Conservation (phyloP, 2,888 invertebrate genomes). For the Caradrina kadenii region DNA sequence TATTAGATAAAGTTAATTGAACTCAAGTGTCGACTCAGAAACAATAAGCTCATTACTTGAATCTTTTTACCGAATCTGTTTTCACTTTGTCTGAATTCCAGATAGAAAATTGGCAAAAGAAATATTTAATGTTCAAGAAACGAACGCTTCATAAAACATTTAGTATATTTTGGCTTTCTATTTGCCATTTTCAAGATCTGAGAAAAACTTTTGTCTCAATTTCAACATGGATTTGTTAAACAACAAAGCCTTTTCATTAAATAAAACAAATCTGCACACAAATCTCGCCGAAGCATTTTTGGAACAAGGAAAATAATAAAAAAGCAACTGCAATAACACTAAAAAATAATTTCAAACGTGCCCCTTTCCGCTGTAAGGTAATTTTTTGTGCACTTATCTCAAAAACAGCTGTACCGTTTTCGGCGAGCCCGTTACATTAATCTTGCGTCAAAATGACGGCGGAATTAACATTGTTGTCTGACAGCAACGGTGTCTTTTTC, state of each 20-base stretch:
- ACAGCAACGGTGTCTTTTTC: conserved; percentile 54
- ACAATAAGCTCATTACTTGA: conserved; percentile 48
- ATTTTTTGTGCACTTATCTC: conserved; percentile 46
- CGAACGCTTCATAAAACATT: not conserved
- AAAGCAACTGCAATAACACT: conserved; percentile 41
- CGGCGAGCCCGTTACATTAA: conserved; percentile 37
- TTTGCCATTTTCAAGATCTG: not conserved
- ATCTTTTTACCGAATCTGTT: conserved; percentile 22
- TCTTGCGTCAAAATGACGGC: conserved; percentile 38
- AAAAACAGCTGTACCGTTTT: conserved; percentile 43
- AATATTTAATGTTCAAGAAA: not conserved
- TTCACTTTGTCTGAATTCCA: conserved; percentile 6
- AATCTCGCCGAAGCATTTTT: conserved; percentile 9
- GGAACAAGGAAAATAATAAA: conserved; percentile 46
- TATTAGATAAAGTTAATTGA: conserved; percentile 18
- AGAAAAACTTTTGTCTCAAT: not conserved
- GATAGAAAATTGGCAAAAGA: conserved; percentile 2
- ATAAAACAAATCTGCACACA: conserved; percentile 27
- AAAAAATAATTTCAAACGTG: conserved; percentile 47
- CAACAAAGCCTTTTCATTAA: conserved; percentile 19
- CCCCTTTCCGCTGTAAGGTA: conserved; percentile 31
- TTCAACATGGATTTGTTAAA: conserved; percentile 2
- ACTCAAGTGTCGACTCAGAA: conserved; percentile 10
- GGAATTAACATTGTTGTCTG: conserved; percentile 57
- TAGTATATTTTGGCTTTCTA: no score